Base-by-base conservation (phyloP, 2,888 invertebrate species). In the Erpobdella octoculata region DNA sequence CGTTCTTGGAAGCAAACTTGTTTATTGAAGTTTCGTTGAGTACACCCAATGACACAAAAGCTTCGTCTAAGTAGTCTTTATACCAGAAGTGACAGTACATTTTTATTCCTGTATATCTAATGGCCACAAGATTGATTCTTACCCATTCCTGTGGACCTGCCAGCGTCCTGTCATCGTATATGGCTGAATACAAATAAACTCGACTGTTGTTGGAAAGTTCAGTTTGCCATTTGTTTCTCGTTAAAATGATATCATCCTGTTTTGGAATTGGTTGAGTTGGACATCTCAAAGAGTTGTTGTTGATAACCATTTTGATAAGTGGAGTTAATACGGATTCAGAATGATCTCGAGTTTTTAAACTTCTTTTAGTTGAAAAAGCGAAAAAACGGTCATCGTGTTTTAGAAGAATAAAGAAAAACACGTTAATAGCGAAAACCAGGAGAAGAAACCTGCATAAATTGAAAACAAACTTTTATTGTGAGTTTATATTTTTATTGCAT, bases 21-120 rank as follows among this genome's bases (percentile, higher is more conserved):
- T 64, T 3, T 21, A 6, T 33, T 1, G 74, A 75, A 3, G 72
- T 71, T 15, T 41, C 21, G 21, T 66, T 36, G 25, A 70, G 37
- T 15, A 59, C 12, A 0, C 53, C 73, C 15, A 6, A 1, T 0
- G 48, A 64, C 2, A 76, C 70, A 66, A 72, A 73, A 1, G 76
- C 75, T 9, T 37, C n/a, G 12, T 36, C 33, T 15, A n/a, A 31
- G 12, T 58, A 9, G 12, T 62, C 70, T 2, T 46, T 37, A 59
- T 74, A 76, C 76, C 76, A 76, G 12, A 76, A 37, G 37, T 75
- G 74, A 64, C 76, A 76, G 68, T 64, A 73, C 12, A 73, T 12
- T 21, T 35, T 33, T 37, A 36, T 18, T 25, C 38, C 35, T 9
- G n/a, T 21, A 3, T 25, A 31, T 36, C 36, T 18, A n/a, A 37